Base-by-base conservation (phyloP, 2,888 invertebrate species). In the Polylopha cassiicola region DNA sequence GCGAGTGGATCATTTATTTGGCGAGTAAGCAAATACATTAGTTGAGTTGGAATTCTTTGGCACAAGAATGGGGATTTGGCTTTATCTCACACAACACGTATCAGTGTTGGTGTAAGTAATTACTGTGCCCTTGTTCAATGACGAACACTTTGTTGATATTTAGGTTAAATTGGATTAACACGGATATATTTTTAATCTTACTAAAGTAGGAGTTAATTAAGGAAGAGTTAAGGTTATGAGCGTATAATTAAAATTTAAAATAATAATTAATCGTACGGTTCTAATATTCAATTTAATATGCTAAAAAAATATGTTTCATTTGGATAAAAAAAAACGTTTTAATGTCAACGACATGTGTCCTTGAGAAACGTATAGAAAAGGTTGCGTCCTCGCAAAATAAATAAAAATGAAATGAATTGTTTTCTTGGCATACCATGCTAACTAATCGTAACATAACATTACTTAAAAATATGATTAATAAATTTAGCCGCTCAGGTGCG, bases 401-500 rank as follows among this genome's bases (percentile, higher is more conserved):
- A n/a, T n/a, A n/a, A n/a, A n/a, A n/a, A n/a, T n/a, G n/a, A n/a
- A n/a, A n/a, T n/a, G n/a, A n/a, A n/a, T n/a, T n/a, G n/a, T n/a
- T n/a, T n/a, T n/a, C n/a, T n/a, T n/a, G n/a, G n/a, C n/a, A n/a
- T n/a, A n/a, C n/a, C n/a, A n/a, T n/a, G n/a, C n/a, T n/a, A n/a
- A n/a, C n/a, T n/a, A n/a, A n/a, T n/a, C n/a, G n/a, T n/a, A n/a
- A n/a, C n/a, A n/a, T n/a, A n/a, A n/a, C n/a, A n/a, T n/a, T n/a
- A n/a, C n/a, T n/a, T n/a, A n/a, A 22, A 28, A 21, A 18, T 8
- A 6, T 8, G 23, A 18, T 18, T 15, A 32, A n/a, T 8, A 14
- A 17, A 10, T 18, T 9, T 47, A 56, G 60, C 58, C 61, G 58
- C 60, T 53, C 54, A 61, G 56, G 60, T 72, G 72, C 71, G 73